Evolutionary conservation across 2,888 invertebrate species (phyloP).

Genomic region (Drosophila parthenogenetica): DNA sequence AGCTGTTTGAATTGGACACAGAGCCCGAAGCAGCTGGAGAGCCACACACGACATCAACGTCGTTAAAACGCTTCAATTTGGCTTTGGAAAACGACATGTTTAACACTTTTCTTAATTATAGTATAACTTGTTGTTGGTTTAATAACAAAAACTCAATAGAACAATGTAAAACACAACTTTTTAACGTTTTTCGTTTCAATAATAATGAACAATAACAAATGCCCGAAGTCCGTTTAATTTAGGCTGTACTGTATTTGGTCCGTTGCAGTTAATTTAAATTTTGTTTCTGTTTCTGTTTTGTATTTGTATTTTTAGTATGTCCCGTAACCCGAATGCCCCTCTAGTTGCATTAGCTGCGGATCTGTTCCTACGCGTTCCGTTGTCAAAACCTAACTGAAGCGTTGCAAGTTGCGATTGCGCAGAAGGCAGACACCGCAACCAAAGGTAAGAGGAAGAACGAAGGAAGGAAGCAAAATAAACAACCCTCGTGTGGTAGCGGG

Average conservation of each 20-base stretch:
- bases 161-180: slow-evolving; percentile 67
- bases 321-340: slow-evolving; percentile 59
- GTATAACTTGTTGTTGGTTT: slow-evolving; percentile 31
- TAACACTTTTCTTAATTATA: slow-evolving; percentile 19
- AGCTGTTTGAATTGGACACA: slow-evolving; percentile 54
- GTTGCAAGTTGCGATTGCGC: slow-evolving; percentile 43
- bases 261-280: slow-evolving; percentile 29
- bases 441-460: neutral
- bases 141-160: slow-evolving; percentile 73
- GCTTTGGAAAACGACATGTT: slow-evolving; percentile 84
- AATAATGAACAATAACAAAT: slow-evolving; percentile 55
- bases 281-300: neutral
- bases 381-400: slow-evolving; percentile 81
- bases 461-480: slow-evolving; percentile 7
- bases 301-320: slow-evolving; percentile 5
- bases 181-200: slow-evolving; percentile 22
- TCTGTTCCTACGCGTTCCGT: slow-evolving; percentile 77
- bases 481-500: slow-evolving; percentile 38
- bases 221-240: slow-evolving; percentile 50
- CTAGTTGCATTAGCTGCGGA: slow-evolving; percentile 29
- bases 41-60: slow-evolving; percentile 81
- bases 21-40: slow-evolving; percentile 68
- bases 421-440: slow-evolving; percentile 44
- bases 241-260: slow-evolving; percentile 56
- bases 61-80: slow-evolving; percentile 85